Evolutionary conservation across 2,888 invertebrate species (phyloP).

Genomic region (Galerucella calmariensis): DNA sequence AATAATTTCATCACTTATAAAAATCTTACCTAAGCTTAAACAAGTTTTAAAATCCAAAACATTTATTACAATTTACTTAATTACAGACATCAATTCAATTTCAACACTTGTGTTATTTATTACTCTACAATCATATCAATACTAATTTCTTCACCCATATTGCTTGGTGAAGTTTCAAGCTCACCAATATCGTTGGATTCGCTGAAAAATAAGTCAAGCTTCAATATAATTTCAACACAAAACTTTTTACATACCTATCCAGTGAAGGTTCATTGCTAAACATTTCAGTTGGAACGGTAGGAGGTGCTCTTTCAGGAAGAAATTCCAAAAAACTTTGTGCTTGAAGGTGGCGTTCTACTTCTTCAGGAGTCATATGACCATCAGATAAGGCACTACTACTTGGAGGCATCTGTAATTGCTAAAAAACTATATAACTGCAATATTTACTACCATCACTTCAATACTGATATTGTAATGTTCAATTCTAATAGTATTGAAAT

Average conservation of each 20-base stretch:
- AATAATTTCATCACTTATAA: too few relatives aligned
- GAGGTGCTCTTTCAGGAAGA: constrained; percentile 86
- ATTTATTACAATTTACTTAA: neutral
- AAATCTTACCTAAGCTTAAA: neutral
- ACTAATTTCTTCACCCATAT: constrained; percentile 82
- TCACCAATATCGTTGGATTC: constrained; percentile 83
- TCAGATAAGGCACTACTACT: constrained; percentile 71
- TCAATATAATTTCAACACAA: neutral
- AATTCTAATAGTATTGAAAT: too few relatives aligned
- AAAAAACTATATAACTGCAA: constrained; percentile 33
- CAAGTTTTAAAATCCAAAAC: neutral
- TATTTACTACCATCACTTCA: neutral
- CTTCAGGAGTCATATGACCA: constrained; percentile 91
- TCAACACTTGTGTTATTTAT: neutral
- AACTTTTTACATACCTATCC: constrained; percentile 72
- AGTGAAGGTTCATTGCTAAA: constrained; percentile 93
- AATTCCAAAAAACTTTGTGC: constrained; percentile 84
- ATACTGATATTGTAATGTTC: too few relatives aligned
- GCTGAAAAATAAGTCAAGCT: constrained; percentile 69
- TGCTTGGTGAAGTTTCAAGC: constrained; percentile 85
- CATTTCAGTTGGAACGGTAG: constrained; percentile 92
- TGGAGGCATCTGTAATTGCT: constrained; percentile 67
- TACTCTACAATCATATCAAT: constrained; percentile 73
- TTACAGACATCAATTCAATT: neutral
- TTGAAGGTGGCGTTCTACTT: constrained; percentile 89